These are phyloP conservation scores for Paracyclopina nana DNA, from an alignment of 1,140 invertebrate species.

Conservation along the genomic window DNA sequence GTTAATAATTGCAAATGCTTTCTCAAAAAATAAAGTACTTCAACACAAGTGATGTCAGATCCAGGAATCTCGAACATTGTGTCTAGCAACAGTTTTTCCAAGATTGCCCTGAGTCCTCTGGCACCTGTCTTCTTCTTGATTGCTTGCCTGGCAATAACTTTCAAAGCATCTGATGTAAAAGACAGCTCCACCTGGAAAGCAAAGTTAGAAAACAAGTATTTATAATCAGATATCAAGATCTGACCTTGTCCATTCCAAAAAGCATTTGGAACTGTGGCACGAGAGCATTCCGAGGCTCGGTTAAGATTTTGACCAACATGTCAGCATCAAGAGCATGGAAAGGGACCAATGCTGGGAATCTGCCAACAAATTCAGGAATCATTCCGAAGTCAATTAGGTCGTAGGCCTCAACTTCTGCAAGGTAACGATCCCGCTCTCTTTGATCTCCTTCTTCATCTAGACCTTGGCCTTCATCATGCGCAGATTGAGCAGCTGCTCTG, in stretches of 20 bases:
- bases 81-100: slow-evolving; percentile 78
- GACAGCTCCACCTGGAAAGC: slow-evolving; percentile 73
- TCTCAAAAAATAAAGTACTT: no score
- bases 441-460: slow-evolving; percentile 41
- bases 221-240: no score
- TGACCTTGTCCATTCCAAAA: slow-evolving; percentile 52
- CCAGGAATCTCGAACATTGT: slow-evolving; percentile 96
- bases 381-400: slow-evolving; percentile 91
- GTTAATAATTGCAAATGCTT: no score
- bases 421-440: slow-evolving; percentile 46
- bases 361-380: slow-evolving; percentile 75
- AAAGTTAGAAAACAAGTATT: no score
- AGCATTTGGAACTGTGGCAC: slow-evolving; percentile 60
- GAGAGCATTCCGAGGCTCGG: slow-evolving; percentile 89
- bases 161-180: slow-evolving; percentile 67
- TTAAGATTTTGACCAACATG: slow-evolving; percentile 83
- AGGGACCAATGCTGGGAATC: slow-evolving; percentile 87
- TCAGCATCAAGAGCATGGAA: slow-evolving; percentile 84
- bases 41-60: slow-evolving; percentile 66
- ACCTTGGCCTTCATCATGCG: slow-evolving; percentile 27
- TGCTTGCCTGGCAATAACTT: slow-evolving; percentile 64
- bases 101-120: slow-evolving; percentile 70
- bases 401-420: slow-evolving; percentile 68
- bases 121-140: slow-evolving; percentile 95
- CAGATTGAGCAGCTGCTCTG: slow-evolving; percentile 46